A percentile compares a stretch with the other conserved stretches of the same genome.
Evolutionary conservation across 2,113 vertebrate genomes (phyloP).

Genomic region (Myotis brandtii): DNA sequence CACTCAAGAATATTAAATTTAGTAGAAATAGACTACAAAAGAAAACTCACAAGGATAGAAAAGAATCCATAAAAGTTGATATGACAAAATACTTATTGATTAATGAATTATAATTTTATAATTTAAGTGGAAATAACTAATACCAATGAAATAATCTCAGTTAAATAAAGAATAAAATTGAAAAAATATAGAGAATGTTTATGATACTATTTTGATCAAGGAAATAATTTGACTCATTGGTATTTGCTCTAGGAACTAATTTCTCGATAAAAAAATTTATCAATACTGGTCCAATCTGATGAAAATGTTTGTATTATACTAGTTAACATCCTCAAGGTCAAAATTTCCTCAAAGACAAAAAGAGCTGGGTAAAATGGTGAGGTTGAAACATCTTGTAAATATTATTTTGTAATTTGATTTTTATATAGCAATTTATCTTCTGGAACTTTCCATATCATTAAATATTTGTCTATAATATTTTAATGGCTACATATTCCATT

Average conservation of each 20-base stretch:
- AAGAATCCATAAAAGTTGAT: neutral
- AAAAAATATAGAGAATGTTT: neutral
- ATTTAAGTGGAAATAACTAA: conserved; percentile 13
- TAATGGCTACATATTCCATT: neutral
- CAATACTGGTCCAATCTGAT: neutral
- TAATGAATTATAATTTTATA: neutral
- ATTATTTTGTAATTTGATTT: conserved; percentile 48
- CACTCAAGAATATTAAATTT: neutral
- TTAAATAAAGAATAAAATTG: conserved; percentile 8
- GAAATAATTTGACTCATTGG: neutral
- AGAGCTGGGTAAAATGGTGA: neutral
- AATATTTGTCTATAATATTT: conserved; percentile 7
- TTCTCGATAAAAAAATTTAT: neutral
- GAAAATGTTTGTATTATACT: neutral
- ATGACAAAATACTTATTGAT: neutral
- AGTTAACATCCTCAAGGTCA: conserved; percentile 12
- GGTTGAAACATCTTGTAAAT: neutral
- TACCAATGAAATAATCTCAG: neutral
- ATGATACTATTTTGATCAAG: neutral
- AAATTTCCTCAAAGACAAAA: conserved; percentile 56
- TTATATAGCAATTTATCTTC: conserved; percentile 5
- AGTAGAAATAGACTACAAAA: neutral
- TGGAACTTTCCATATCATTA: neutral
- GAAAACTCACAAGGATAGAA: neutral
- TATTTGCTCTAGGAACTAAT: neutral